Evolutionary conservation across 2,888 invertebrate genomes (phyloP).

Genomic region (Polydrusus pterygomalis): DNA sequence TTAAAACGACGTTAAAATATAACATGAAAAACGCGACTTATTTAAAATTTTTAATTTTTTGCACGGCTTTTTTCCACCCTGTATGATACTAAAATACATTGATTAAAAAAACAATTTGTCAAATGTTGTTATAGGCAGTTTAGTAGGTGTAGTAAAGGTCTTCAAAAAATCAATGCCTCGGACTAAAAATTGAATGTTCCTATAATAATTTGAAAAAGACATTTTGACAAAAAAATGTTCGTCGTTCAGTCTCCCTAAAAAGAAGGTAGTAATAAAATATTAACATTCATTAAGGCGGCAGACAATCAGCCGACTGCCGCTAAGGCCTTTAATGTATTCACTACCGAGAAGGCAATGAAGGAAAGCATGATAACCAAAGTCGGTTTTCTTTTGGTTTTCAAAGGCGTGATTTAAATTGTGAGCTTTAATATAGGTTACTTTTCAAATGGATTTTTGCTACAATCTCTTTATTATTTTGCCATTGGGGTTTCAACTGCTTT

Average conservation of each 20-base stretch:
- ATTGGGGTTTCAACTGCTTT: background rate
- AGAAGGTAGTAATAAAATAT: conserved; percentile 28
- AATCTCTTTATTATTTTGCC: conserved; percentile 22
- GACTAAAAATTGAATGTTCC: too few relatives aligned
- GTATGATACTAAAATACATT: too few relatives aligned
- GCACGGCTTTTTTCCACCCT: too few relatives aligned
- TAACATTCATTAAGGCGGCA: conserved; percentile 39
- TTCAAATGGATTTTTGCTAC: conserved; percentile 10
- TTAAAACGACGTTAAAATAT: too few relatives aligned
- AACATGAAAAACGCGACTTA: too few relatives aligned
- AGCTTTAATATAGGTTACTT: conserved; percentile 28
- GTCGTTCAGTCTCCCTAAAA: conserved; percentile 18
- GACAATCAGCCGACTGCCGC: conserved; percentile 34
- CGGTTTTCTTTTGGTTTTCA: conserved; percentile 29
- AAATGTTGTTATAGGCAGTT: too few relatives aligned
- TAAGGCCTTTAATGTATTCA: conserved; percentile 40
- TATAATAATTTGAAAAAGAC: background rate
- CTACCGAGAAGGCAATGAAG: conserved; percentile 28
- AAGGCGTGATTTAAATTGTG: conserved; percentile 27
- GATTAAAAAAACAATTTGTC: too few relatives aligned
- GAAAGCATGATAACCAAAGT: conserved; percentile 26
- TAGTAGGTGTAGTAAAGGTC: too few relatives aligned
- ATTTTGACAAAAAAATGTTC: background rate
- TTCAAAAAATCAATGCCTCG: too few relatives aligned
- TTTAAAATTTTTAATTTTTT: too few relatives aligned